A percentile compares a stretch with the other conserved stretches of the same genome.
phyloP scores from a whole-genome alignment of 2,113 vertebrate species.

The Trematocara macrostoma region DNA sequence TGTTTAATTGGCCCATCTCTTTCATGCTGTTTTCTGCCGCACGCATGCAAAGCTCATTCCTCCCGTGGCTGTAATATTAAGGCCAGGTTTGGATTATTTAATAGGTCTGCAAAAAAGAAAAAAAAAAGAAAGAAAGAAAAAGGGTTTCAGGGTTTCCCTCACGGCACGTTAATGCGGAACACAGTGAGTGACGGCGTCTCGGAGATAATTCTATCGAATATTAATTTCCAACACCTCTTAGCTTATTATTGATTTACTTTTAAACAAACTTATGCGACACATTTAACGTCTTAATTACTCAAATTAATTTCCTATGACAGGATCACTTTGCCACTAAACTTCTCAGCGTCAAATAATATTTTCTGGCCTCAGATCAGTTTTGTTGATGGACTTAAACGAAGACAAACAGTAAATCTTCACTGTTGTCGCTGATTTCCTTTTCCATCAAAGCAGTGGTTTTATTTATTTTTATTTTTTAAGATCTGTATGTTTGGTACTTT shows the following conservation, averaged over 20 bases:
- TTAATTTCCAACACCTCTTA: neutral
- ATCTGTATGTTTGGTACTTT: neutral
- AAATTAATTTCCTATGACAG: neutral
- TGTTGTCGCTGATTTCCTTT: neutral
- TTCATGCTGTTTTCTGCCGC: neutral
- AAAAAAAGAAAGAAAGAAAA: neutral
- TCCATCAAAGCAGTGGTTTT: neutral
- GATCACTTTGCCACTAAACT: neutral
- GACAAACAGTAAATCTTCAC: neutral
- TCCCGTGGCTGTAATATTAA: conserved; percentile 17
- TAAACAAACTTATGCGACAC: neutral
- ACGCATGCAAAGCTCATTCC: neutral
- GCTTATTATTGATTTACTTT: neutral
- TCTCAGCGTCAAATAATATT: neutral
- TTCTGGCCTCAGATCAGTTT: neutral
- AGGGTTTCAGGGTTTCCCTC: neutral
- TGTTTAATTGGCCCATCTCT: neutral
- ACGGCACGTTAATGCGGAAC: neutral
- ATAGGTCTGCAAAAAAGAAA: neutral
- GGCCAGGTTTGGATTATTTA: conserved; percentile 21
- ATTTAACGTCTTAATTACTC: neutral
- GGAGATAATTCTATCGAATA: neutral
- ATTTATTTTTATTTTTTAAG: neutral
- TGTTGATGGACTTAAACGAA: neutral
- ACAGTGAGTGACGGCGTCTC: neutral